Conservation (phyloP, 2,888 invertebrate species). For the Brachycybe producta region DNA sequence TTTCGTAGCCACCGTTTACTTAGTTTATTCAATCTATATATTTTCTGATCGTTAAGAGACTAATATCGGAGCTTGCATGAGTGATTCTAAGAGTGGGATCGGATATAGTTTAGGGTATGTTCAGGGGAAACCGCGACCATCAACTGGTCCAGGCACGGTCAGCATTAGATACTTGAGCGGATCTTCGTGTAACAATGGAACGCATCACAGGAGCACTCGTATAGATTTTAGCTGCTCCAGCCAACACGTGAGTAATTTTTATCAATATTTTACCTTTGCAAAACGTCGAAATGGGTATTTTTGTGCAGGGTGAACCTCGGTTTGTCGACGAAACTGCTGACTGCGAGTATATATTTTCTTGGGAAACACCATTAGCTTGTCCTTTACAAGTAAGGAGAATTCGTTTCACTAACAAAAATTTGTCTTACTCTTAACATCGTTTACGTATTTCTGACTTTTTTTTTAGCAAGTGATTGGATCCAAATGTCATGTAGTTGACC, state of each 20-base stretch:
- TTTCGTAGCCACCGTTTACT: too few relatives aligned
- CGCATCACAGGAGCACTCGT: slow-evolving; percentile 6
- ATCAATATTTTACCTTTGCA: background rate
- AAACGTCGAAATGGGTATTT: background rate
- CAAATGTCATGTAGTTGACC: slow-evolving; percentile 15
- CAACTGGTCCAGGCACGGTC: slow-evolving; percentile 5
- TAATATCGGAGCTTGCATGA: slow-evolving; percentile 16
- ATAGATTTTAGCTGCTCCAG: slow-evolving; percentile 14
- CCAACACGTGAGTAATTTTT: slow-evolving; percentile 1
- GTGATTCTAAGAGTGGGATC: background rate
- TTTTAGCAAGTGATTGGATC: slow-evolving; percentile 9
- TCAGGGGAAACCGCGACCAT: slow-evolving; percentile 7
- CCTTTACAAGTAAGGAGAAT: slow-evolving; percentile 2
- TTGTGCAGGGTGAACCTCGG: slow-evolving; percentile 6
- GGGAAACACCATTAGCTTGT: slow-evolving; percentile 18
- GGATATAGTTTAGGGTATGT: slow-evolving; percentile 14
- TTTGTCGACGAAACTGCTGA: slow-evolving; percentile 15
- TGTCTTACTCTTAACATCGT: background rate
- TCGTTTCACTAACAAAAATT: background rate
- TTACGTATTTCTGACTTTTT: background rate
- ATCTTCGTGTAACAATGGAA: slow-evolving; percentile 4
- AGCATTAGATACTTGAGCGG: slow-evolving; percentile 12
- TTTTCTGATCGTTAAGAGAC: too few relatives aligned
- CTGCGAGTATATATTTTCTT: slow-evolving; percentile 15
- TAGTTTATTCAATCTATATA: too few relatives aligned